Conservation (phyloP, 2,888 invertebrate genomes). For the Drosophila lutescens region DNA sequence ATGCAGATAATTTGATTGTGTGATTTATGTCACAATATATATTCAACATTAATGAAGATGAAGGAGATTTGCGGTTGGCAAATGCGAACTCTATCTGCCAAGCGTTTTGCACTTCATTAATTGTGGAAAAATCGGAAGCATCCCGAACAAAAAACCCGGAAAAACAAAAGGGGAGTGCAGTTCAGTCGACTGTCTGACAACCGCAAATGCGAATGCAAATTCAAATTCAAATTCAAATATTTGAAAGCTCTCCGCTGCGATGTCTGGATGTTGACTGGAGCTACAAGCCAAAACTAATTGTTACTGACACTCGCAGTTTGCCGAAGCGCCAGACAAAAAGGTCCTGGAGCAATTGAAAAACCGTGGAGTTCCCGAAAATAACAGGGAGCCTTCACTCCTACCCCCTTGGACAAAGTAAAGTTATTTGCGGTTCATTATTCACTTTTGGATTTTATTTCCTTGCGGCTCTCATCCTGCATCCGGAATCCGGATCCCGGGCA, state of each 20-base stretch:
- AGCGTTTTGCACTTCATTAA: slow-evolving; percentile 56
- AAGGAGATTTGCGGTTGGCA: slow-evolving; percentile 24
- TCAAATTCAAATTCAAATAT: slow-evolving; percentile 43
- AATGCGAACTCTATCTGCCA: slow-evolving; percentile 31
- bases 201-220: slow-evolving; percentile 50
- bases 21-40: slow-evolving; percentile 62
- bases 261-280: slow-evolving; percentile 23
- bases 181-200: slow-evolving; percentile 23
- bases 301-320: slow-evolving; percentile 71
- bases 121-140: slow-evolving; percentile 20
- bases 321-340: slow-evolving; percentile 63
- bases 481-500: slow-evolving; percentile 20
- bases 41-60: slow-evolving; percentile 40
- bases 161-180: background rate
- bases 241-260: slow-evolving; percentile 33
- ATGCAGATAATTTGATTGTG: slow-evolving; percentile 53
- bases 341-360: slow-evolving; percentile 64
- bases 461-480: slow-evolving; percentile 35
- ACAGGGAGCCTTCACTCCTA: background rate
- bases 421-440: slow-evolving; percentile 82
- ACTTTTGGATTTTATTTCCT: slow-evolving; percentile 74
- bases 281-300: slow-evolving; percentile 72
- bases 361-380: background rate
- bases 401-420: slow-evolving; percentile 64
- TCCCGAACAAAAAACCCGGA: slow-evolving; percentile 9